phyloP scores from a whole-genome alignment of 1,140 invertebrate genomes.

The Helicoverpa armigera region DNA sequence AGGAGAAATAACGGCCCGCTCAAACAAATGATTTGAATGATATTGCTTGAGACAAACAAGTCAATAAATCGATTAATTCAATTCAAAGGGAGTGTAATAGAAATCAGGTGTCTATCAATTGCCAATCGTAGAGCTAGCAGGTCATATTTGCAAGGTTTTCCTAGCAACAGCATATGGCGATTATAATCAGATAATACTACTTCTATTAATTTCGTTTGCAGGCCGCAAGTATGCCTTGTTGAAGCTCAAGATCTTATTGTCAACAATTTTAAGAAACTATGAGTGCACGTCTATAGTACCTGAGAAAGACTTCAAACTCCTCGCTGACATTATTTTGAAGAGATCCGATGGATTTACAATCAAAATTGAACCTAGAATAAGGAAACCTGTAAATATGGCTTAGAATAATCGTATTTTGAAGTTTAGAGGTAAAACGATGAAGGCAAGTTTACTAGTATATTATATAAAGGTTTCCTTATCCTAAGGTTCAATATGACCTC shows the following conservation, averaged over 20 bases:
- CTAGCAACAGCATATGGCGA: no score
- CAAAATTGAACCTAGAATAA: constrained; percentile 89
- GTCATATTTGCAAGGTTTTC: no score
- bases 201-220: constrained; percentile 43
- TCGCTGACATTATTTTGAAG: constrained; percentile 94
- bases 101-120: no score
- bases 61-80: no score
- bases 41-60: no score
- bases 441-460: no score
- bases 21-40: no score
- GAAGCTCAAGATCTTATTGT: constrained; percentile 94
- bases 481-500: constrained; percentile 88
- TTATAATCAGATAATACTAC: not conserved
- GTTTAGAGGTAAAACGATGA: no score
- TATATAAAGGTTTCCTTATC: constrained; percentile 69
- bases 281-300: constrained; percentile 90
- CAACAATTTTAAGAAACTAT: constrained; percentile 95
- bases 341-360: constrained; percentile 92
- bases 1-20: no score
- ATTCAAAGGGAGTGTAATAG: no score
- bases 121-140: no score
- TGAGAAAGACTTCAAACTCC: constrained; percentile 91
- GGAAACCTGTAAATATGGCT: constrained; percentile 57
- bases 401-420: not conserved
- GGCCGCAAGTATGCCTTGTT: constrained; percentile 96